Conservation (phyloP, 1,140 invertebrate genomes). For the Macrotrachela quadricornifera region DNA sequence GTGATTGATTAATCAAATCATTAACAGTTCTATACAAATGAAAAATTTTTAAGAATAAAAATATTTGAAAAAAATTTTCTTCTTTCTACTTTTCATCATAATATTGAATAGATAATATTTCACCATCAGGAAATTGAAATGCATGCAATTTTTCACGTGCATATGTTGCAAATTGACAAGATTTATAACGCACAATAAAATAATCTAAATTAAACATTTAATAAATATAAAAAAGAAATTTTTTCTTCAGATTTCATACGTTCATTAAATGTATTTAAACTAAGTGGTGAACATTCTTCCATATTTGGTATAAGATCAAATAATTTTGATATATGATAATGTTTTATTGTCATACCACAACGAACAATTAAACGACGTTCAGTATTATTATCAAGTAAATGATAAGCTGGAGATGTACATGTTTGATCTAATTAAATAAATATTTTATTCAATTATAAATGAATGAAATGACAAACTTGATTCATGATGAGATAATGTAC, state of each 20-base stretch:
- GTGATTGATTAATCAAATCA: constrained; percentile 4
- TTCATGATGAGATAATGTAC: background rate
- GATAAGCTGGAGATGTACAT: constrained; percentile 21
- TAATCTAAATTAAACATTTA: constrained; percentile 16
- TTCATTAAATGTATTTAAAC: constrained; percentile 38
- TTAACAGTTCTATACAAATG: constrained; percentile 4
- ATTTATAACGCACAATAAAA: constrained; percentile 46
- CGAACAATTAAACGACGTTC: no score
- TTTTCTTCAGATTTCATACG: constrained; percentile 13
- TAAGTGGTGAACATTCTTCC: constrained; percentile 38
- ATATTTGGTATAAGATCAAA: constrained; percentile 60
- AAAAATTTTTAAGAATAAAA: no score
- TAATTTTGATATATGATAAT: constrained; percentile 54
- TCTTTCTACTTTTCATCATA: constrained; percentile 21
- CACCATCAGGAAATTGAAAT: constrained; percentile 63
- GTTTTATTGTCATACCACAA: constrained; percentile 39
- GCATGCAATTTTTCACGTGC: constrained; percentile 58
- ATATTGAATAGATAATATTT: constrained; percentile 51
- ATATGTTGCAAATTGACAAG: constrained; percentile 50
- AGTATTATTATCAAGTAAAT: no score
- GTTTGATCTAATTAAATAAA: no score
- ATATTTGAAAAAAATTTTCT: no score
- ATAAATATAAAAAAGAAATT: background rate
- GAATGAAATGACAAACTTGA: background rate
- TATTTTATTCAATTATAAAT: background rate